Evolutionary conservation across 2,888 invertebrate species (phyloP).

Genomic region (Acanthacorydalis orientalis): DNA sequence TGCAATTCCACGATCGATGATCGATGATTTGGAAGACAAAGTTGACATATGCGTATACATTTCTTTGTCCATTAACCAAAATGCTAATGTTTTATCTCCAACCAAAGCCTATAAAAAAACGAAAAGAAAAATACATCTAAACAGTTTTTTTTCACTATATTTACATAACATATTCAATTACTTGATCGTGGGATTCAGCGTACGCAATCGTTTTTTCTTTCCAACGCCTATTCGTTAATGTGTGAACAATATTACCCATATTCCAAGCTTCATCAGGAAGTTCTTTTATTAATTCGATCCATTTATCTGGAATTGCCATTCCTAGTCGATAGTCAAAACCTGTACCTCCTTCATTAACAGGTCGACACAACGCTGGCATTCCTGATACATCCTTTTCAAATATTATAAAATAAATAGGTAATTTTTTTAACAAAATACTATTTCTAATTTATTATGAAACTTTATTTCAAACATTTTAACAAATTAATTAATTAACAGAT

Average conservation of each 20-base stretch:
- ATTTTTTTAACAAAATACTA: neutral
- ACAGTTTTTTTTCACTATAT: neutral
- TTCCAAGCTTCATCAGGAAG: conserved; percentile 86
- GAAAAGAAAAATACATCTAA: neutral
- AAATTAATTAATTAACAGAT: neutral
- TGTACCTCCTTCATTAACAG: conserved; percentile 79
- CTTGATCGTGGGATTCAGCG: conserved; percentile 96
- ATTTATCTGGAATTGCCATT: conserved; percentile 99
- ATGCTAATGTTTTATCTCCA: conserved; percentile 97
- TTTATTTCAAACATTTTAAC: no score
- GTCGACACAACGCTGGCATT: conserved; percentile 93
- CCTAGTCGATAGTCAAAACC: conserved; percentile 97
- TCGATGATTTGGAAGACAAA: conserved; percentile 43
- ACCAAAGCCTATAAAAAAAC: conserved; percentile 53
- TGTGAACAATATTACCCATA: conserved; percentile 78
- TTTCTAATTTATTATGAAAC: no score
- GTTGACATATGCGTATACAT: conserved; percentile 95
- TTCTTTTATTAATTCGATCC: conserved; percentile 84
- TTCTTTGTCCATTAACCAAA: conserved; percentile 98
- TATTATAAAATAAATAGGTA: neutral
- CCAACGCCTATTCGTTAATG: conserved; percentile 86
- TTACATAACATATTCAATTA: conserved; percentile 14
- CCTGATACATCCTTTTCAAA: conserved; percentile 77
- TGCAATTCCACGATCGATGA: conserved; percentile 86
- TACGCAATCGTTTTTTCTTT: conserved; percentile 95